These are phyloP conservation scores for Rissa tridactyla DNA, from an alignment of 2,113 vertebrate genomes.

Conservation along the genomic window DNA sequence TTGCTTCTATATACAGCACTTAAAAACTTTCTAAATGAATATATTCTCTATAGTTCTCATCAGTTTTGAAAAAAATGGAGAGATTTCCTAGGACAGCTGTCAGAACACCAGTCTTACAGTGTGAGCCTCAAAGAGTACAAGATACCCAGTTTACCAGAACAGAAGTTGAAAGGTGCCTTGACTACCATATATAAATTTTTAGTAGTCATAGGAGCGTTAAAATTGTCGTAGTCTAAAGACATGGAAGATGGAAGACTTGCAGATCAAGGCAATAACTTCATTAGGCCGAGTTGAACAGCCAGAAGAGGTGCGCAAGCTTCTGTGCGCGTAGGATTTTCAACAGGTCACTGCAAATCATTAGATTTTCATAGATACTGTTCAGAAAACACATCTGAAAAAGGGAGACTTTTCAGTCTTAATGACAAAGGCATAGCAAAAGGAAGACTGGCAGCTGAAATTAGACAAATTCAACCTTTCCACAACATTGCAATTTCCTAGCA, in stretches of 20 bases:
- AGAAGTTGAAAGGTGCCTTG: background rate
- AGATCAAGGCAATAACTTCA: background rate
- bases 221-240: background rate
- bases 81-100: background rate
- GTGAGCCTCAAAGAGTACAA: conserved; percentile 20
- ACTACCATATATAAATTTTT: background rate
- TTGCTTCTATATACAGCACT: conserved; percentile 1
- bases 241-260: background rate
- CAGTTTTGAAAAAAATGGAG: background rate
- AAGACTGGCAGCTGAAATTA: conserved; percentile 58
- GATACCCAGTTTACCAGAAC: background rate
- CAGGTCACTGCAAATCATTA: background rate
- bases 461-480: conserved; percentile 43
- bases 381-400: background rate
- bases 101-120: conserved; percentile 59
- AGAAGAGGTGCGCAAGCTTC: background rate
- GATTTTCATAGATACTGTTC: background rate
- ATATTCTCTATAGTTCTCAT: background rate
- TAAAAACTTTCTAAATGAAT: background rate
- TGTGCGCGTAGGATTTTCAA: background rate
- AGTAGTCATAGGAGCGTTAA: background rate
- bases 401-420: conserved; percentile 10
- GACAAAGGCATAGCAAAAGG: conserved; percentile 55
- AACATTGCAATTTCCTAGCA: conserved; percentile 58
- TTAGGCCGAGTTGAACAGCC: background rate